Evolutionary conservation across 2,113 vertebrate species (phyloP).

Genomic region (Sceloporus undulatus): DNA sequence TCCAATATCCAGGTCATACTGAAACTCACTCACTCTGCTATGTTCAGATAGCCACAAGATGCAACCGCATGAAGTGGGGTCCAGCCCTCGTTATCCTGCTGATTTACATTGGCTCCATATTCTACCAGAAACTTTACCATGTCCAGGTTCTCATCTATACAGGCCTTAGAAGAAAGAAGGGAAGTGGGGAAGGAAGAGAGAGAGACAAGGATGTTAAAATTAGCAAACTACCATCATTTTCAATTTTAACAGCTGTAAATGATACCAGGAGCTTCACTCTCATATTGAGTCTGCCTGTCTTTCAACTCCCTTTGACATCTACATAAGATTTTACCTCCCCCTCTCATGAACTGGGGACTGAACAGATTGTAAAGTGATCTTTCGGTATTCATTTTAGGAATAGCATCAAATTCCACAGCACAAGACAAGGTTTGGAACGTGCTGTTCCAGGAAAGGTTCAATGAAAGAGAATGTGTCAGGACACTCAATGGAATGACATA

Average conservation of each 20-base stretch:
- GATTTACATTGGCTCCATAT: constrained; percentile 88
- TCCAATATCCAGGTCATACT: constrained; percentile 11
- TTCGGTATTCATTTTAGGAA: background rate
- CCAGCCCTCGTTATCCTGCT: constrained; percentile 96
- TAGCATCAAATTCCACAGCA: constrained; percentile 1
- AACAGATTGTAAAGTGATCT: accelerated
- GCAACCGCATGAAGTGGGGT: constrained; percentile 94
- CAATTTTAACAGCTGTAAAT: constrained; percentile 6
- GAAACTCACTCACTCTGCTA: constrained; percentile 92
- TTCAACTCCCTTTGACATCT: constrained; percentile 23
- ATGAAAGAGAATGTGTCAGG: background rate
- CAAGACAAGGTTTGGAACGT: constrained; percentile 3
- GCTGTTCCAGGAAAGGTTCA: background rate
- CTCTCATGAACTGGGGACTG: accelerated
- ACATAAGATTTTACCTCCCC: background rate
- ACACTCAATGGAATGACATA: background rate
- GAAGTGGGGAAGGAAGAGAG: background rate
- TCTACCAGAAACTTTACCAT: constrained; percentile 93
- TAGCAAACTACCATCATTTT: background rate
- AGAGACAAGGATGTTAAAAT: constrained; percentile 33
- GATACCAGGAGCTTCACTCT: background rate
- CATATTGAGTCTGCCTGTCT: background rate
- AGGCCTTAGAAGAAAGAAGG: constrained; percentile 82
- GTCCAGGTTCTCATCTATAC: constrained; percentile 94
- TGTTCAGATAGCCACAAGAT: constrained; percentile 92